These are phyloP conservation scores for Saccostrea echinata DNA, from an alignment of 1,140 invertebrate genomes.

Conservation along the genomic window DNA sequence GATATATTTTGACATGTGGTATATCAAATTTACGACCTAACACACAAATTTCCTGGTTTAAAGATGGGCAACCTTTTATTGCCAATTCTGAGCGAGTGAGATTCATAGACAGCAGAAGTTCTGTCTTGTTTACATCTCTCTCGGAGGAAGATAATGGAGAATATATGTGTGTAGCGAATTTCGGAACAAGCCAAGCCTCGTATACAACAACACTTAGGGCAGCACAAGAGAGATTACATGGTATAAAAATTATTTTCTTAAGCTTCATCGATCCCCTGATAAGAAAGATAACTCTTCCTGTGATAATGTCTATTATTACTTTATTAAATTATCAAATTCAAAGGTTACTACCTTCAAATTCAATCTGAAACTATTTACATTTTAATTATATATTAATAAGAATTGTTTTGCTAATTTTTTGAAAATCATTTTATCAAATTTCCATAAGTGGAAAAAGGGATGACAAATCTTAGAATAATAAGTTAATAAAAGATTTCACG, in stretches of 20 bases:
- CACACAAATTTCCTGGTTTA: background rate
- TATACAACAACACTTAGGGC: background rate
- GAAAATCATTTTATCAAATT: too few relatives aligned
- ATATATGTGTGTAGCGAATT: slow-evolving; percentile 26
- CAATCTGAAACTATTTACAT: too few relatives aligned
- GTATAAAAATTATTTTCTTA: background rate
- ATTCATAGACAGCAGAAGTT: background rate
- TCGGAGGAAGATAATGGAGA: background rate
- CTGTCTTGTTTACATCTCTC: background rate
- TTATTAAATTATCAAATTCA: too few relatives aligned
- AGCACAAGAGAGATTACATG: background rate
- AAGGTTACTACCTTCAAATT: too few relatives aligned
- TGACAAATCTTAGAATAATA: too few relatives aligned
- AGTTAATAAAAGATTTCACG: too few relatives aligned
- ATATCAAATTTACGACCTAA: background rate
- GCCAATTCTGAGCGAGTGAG: background rate
- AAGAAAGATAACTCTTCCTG: too few relatives aligned
- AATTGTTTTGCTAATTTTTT: too few relatives aligned
- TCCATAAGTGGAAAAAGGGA: too few relatives aligned
- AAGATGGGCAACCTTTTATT: background rate
- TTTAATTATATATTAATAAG: too few relatives aligned
- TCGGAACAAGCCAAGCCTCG: background rate
- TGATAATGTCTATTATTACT: too few relatives aligned
- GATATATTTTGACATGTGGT: background rate
- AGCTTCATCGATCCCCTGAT: too few relatives aligned